phyloP scores from a whole-genome alignment of 2,888 invertebrate genomes.

The Pachycephus smyrnensis region DNA sequence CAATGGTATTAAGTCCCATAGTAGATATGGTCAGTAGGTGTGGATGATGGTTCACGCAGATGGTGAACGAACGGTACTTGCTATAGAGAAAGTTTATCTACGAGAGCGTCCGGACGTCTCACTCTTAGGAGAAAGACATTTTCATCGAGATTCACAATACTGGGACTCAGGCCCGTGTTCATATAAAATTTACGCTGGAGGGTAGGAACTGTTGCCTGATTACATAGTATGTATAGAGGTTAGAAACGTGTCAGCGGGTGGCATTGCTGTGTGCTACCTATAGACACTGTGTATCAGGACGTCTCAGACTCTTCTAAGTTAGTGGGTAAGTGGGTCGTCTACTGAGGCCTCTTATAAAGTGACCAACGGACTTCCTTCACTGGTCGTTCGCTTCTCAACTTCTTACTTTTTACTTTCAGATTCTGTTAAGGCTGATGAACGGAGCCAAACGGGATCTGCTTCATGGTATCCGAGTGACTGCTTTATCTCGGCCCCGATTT shows the following conservation, averaged over 20 bases:
- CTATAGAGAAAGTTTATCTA: constrained; percentile 57
- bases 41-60: constrained; percentile 27
- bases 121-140: not conserved
- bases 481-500: not conserved
- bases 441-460: constrained; percentile 28
- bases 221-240: not conserved
- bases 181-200: not conserved
- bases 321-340: constrained; percentile 64
- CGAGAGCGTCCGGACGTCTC: not conserved
- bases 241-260: not conserved
- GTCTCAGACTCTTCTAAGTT: constrained; percentile 39
- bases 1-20: not conserved
- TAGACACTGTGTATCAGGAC: not conserved
- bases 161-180: not conserved
- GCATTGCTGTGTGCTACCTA: not conserved
- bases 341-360: constrained; percentile 26
- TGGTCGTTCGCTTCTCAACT: constrained; percentile 1
- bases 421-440: constrained; percentile 9
- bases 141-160: not conserved
- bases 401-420: constrained; percentile 23
- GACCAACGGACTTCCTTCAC: not conserved
- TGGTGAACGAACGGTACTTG: constrained; percentile 61
- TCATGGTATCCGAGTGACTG: constrained; percentile 14
- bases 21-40: not conserved
- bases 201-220: not conserved